A percentile compares a stretch with the other conserved stretches of the same genome.
These are phyloP conservation scores for Pseudomyrmex concolor DNA, from an alignment of 1,140 invertebrate species.

Conservation along the genomic window DNA sequence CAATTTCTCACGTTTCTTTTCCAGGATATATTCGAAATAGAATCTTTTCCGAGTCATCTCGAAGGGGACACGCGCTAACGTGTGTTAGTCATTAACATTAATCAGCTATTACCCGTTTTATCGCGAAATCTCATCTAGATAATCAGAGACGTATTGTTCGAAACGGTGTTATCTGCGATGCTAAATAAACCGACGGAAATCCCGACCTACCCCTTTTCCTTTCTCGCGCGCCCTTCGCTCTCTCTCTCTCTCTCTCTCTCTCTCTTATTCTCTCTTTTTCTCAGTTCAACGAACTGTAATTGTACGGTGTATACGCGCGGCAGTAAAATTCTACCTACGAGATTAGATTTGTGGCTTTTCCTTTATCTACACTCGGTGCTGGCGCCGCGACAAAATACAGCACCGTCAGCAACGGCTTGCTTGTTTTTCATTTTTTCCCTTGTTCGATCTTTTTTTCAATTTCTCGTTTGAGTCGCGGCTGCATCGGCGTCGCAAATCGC, in stretches of 20 bases:
- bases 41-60: neutral
- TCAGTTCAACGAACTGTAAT: constrained; percentile 59
- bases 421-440: constrained; percentile 15
- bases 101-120: constrained; percentile 29
- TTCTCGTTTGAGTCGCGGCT: constrained; percentile 4
- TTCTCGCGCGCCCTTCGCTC: constrained; percentile 36
- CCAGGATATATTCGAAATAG: constrained; percentile 1
- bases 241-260: too few species aligned
- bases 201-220: constrained; percentile 54
- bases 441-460: constrained; percentile 43
- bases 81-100: constrained; percentile 38
- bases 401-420: constrained; percentile 11
- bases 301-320: constrained; percentile 3
- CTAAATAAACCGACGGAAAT: constrained; percentile 55
- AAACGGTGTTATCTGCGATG: constrained; percentile 43
- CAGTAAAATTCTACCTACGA: constrained; percentile 58
- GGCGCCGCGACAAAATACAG: constrained; percentile 10
- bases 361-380: constrained; percentile 24
- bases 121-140: constrained; percentile 57
- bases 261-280: too few species aligned
- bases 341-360: constrained; percentile 64
- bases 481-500: constrained; percentile 25
- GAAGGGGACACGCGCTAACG: neutral
- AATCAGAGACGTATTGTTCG: constrained; percentile 46
- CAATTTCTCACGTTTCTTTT: constrained; percentile 11